phyloP scores from a whole-genome alignment of 2,888 invertebrate genomes.

The Germaria angustata region DNA sequence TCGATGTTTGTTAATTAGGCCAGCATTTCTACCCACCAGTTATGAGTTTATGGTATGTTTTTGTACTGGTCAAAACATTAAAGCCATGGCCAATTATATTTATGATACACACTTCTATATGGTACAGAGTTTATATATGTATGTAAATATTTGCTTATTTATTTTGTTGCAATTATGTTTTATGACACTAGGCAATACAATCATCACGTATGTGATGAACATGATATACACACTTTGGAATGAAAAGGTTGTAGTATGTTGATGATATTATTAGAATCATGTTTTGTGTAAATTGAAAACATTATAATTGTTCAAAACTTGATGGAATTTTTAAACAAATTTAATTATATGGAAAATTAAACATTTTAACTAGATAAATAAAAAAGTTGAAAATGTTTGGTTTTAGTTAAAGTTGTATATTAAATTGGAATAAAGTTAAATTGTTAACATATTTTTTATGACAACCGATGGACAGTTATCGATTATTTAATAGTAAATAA shows the following conservation, averaged over 20 bases:
- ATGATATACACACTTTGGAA: neutral
- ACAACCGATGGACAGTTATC: too few species aligned
- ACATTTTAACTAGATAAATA: neutral
- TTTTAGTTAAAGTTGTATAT: neutral
- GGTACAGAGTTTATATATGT: neutral
- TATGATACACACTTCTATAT: neutral
- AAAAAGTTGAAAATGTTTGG: neutral
- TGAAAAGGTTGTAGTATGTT: neutral
- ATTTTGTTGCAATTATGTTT: conserved; percentile 41
- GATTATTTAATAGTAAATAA: too few species aligned
- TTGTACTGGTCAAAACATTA: neutral
- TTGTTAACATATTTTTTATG: too few species aligned
- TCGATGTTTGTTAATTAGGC: conserved; percentile 34
- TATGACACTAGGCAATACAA: neutral
- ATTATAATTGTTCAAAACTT: conserved; percentile 21
- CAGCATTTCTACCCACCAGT: neutral
- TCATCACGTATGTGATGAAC: neutral
- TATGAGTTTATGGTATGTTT: neutral
- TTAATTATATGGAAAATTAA: neutral
- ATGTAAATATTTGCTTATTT: neutral
- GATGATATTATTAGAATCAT: neutral
- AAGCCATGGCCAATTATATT: conserved; percentile 37
- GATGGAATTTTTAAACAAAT: conserved; percentile 49
- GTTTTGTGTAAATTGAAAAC: conserved; percentile 33
- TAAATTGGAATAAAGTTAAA: too few species aligned